A percentile compares a stretch with the other conserved stretches of the same genome.
phyloP scores from a whole-genome alignment of 92 coral and sea anemone species.

The Desmophyllum pertusum region DNA sequence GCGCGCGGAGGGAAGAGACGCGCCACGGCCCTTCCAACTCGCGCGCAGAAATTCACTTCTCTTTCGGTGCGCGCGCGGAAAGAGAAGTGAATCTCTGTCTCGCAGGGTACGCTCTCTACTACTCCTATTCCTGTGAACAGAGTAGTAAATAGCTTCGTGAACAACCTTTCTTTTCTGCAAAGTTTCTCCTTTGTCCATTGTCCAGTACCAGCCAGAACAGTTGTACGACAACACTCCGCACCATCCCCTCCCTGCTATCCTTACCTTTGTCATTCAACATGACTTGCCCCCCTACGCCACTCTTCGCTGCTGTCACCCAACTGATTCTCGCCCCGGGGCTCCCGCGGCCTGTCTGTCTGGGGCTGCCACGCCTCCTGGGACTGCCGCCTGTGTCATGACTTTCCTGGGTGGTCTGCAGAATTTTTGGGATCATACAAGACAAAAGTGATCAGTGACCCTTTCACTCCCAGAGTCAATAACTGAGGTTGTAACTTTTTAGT shows the following conservation, averaged over 20 bases:
- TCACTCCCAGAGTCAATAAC: no score
- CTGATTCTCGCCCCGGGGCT: conserved; percentile 87
- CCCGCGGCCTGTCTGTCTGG: conserved; percentile 63
- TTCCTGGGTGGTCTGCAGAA: conserved; percentile 21
- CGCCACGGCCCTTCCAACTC: no score
- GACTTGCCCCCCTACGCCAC: conserved; percentile 83
- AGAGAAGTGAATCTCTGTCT: no score
- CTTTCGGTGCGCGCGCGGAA: no score
- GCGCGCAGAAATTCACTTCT: no score
- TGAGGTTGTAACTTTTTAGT: no score
- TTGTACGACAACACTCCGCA: not conserved
- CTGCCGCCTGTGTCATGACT: conserved; percentile 33
- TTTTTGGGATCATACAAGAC: not conserved
- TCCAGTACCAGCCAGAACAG: conserved; percentile 39
- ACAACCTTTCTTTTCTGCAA: not conserved
- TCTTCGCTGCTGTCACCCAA: conserved; percentile 79
- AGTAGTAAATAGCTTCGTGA: no score
- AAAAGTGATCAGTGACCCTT: no score
- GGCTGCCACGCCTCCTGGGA: conserved; percentile 56
- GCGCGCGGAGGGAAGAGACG: no score
- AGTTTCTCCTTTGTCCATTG: not conserved
- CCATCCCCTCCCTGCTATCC: conserved; percentile 19
- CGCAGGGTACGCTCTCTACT: no score
- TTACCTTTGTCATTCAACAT: conserved; percentile 78
- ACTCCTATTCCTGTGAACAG: no score